Evolutionary conservation across 2,888 invertebrate genomes (phyloP).

Genomic region (Branchellion lobata): DNA sequence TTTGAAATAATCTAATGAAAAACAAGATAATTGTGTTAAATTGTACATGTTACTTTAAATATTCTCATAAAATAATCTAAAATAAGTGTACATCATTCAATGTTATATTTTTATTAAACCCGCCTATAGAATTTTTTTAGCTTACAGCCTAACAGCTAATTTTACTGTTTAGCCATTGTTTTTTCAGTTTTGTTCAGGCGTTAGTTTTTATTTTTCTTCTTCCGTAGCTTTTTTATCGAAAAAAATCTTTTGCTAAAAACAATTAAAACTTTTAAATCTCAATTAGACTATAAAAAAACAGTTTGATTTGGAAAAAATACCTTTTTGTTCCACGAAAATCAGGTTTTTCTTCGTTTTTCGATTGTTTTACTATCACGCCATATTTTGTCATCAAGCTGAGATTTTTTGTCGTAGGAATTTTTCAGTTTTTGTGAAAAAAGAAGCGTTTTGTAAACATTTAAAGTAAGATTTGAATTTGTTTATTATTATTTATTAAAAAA

Average conservation of each 20-base stretch:
- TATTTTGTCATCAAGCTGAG: slow-evolving; percentile 2
- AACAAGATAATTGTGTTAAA: no score
- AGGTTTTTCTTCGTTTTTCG: slow-evolving; percentile 1
- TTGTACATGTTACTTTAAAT: no score
- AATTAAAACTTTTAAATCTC: not conserved
- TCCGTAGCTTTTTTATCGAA: slow-evolving; percentile 19
- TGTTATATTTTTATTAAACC: no score
- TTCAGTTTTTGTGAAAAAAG: not conserved
- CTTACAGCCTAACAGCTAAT: slow-evolving; percentile 10
- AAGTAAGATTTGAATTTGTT: not conserved
- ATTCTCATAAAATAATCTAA: no score
- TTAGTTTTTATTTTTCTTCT: slow-evolving; percentile 14
- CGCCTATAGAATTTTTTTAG: no score
- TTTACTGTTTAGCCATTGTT: slow-evolving; percentile 10
- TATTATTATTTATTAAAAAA: not conserved
- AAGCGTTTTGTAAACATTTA: not conserved
- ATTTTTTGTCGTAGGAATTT: slow-evolving; percentile 7
- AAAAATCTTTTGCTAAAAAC: not conserved
- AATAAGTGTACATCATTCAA: no score
- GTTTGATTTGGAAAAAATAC: not conserved
- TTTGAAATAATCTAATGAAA: no score
- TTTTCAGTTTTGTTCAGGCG: slow-evolving; percentile 15
- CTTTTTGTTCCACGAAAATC: not conserved
- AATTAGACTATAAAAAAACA: not conserved
- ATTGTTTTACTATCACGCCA: slow-evolving; percentile 15